Evolutionary conservation across 2,797 vertebrate species (phyloP).

Genomic region (Chaetophractus vellerosus): DNA sequence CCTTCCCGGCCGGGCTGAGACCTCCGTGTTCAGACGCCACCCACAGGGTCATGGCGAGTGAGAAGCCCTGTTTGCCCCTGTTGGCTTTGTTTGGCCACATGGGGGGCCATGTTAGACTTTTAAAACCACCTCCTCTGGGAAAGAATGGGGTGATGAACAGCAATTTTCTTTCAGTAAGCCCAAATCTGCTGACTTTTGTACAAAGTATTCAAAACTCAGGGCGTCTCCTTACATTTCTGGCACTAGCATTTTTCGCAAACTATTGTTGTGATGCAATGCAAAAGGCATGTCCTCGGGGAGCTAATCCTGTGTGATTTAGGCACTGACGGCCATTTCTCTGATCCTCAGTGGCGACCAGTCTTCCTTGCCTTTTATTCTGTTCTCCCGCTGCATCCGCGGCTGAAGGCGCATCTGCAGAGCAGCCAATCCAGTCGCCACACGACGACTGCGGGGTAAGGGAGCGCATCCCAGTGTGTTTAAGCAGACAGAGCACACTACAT

Average conservation of each 20-base stretch:
- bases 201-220: constrained; percentile 20
- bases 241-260: constrained; percentile 40
- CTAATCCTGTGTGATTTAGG: not conserved
- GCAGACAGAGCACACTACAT: not conserved
- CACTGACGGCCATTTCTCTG: not conserved
- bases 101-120: constrained; percentile 36
- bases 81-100: constrained; percentile 11
- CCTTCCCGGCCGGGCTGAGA: constrained; percentile 18
- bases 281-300: constrained; percentile 25
- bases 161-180: constrained; percentile 47
- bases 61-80: constrained; percentile 18
- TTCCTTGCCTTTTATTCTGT: not conserved
- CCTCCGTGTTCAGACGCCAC: not conserved
- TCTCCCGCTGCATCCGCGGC: not conserved
- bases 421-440: not conserved
- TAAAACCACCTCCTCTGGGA: not conserved
- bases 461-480: not conserved
- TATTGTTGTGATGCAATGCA: not conserved
- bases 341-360: not conserved
- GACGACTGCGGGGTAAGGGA: not conserved
- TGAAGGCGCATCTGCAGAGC: not conserved
- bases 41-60: not conserved
- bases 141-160: constrained; percentile 35
- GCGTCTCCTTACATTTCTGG: constrained; percentile 39
- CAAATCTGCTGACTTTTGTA: constrained; percentile 25